Conservation (phyloP, 2,113 vertebrate genomes). For the Psilopsiagon aurifrons region DNA sequence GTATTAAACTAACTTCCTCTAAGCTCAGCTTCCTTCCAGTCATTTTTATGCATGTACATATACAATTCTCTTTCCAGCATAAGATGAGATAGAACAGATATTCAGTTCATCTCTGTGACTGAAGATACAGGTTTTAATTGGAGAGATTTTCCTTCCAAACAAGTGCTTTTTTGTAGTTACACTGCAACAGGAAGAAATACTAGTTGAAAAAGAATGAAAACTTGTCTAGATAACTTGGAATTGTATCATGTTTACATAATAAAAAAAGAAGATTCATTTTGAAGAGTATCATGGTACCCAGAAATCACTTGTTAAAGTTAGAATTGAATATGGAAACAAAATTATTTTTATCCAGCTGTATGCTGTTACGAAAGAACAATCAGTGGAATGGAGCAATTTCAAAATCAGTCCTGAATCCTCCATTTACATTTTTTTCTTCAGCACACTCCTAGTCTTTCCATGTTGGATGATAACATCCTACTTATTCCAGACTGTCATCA, state of each 20-base stretch:
- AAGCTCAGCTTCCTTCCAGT: constrained; percentile 35
- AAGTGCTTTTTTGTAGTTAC: background rate
- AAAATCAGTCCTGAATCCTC: constrained; percentile 47
- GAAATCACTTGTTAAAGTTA: constrained; percentile 44
- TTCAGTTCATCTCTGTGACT: background rate
- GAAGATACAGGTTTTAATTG: constrained; percentile 18
- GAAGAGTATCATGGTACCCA: background rate
- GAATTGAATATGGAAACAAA: constrained; percentile 29
- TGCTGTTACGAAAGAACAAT: constrained; percentile 20
- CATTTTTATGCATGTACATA: constrained; percentile 33
- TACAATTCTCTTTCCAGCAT: constrained; percentile 46
- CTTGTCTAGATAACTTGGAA: background rate
- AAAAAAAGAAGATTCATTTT: background rate
- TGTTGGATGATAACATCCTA: background rate
- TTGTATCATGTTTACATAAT: background rate
- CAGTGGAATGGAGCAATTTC: constrained; percentile 27
- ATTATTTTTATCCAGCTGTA: constrained; percentile 24
- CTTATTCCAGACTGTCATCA: background rate
- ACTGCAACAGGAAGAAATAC: background rate
- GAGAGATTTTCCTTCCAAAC: background rate
- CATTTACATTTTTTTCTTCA: constrained; percentile 7
- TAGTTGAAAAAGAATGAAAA: constrained; percentile 13
- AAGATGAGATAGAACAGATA: constrained; percentile 27
- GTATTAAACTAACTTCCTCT: constrained; percentile 19
- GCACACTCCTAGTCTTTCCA: background rate